Percentiles rank a stretch among this genome's conserved stretches.
Conservation (phyloP, 2,888 invertebrate genomes). For the Petrophora chlorosata region DNA sequence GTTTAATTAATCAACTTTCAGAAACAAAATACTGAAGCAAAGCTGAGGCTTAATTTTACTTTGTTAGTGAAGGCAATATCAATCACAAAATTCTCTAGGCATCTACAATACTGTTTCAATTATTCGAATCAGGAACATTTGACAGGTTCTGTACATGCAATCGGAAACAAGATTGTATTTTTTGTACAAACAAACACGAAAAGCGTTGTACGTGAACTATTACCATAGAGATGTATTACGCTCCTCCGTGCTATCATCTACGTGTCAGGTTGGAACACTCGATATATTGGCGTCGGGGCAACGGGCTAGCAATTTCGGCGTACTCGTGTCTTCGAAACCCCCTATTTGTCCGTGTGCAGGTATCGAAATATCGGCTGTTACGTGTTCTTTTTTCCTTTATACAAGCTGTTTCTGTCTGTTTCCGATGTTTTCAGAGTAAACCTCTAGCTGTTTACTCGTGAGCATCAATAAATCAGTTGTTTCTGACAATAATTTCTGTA, state of each 20-base stretch:
- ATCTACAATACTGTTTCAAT: neutral
- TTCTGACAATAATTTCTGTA: no score
- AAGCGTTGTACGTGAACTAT: conserved; percentile 30
- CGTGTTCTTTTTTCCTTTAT: conserved; percentile 22
- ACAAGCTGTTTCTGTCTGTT: conserved; percentile 7
- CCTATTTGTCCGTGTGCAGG: conserved; percentile 67
- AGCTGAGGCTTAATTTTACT: no score
- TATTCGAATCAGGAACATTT: conserved; percentile 12
- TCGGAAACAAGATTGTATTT: conserved; percentile 32
- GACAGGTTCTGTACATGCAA: conserved; percentile 13
- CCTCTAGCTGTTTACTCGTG: no score
- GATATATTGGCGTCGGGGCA: conserved; percentile 34
- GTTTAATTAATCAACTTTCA: no score
- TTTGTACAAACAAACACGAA: conserved; percentile 25
- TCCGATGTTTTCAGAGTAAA: no score
- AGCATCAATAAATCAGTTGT: no score
- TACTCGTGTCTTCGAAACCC: conserved; percentile 63
- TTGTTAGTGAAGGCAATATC: no score
- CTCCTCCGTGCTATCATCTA: conserved; percentile 34
- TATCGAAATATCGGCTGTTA: conserved; percentile 54
- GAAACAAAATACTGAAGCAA: no score
- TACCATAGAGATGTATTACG: conserved; percentile 37
- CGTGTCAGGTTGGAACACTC: conserved; percentile 36
- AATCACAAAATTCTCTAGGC: neutral
- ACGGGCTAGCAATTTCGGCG: conserved; percentile 55